Evolutionary conservation across 2,113 vertebrate genomes (phyloP).

Genomic region (Etia nguti): DNA sequence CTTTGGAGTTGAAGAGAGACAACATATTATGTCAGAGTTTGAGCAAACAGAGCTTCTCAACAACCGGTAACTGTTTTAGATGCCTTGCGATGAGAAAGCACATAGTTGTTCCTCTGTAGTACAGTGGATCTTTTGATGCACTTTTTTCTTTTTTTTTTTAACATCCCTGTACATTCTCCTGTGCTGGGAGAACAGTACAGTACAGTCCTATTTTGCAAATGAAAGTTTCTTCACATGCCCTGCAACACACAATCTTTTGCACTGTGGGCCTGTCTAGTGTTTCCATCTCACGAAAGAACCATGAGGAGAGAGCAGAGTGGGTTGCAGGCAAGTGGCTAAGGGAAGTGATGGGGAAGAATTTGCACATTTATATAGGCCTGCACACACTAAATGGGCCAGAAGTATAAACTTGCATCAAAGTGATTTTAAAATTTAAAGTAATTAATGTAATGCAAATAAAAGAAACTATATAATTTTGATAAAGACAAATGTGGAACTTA

Average conservation of each 20-base stretch:
- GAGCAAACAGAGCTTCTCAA: not conserved
- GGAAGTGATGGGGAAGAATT: not conserved
- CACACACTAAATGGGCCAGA: not conserved
- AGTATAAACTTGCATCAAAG: not conserved
- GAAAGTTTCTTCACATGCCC: not conserved
- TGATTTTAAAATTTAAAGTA: not conserved
- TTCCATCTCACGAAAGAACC: not conserved
- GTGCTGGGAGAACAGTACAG: not conserved
- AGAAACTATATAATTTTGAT: not conserved
- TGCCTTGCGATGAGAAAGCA: not conserved
- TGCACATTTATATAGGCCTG: not conserved
- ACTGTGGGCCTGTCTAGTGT: not conserved
- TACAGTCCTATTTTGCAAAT: not conserved
- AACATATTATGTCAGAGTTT: not conserved
- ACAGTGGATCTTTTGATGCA: not conserved
- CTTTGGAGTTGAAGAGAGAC: not conserved
- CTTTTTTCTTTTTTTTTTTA: not conserved
- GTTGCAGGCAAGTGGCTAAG: not conserved
- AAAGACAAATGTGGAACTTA: not conserved
- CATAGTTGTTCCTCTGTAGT: not conserved
- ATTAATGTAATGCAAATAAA: not conserved
- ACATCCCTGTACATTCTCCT: not conserved
- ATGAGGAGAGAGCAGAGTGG: not conserved
- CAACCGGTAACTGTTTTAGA: not conserved
- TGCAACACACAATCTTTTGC: not conserved